Evolutionary conservation across 1,140 invertebrate species (phyloP).

Genomic region (Amphibalanus amphitrite): DNA sequence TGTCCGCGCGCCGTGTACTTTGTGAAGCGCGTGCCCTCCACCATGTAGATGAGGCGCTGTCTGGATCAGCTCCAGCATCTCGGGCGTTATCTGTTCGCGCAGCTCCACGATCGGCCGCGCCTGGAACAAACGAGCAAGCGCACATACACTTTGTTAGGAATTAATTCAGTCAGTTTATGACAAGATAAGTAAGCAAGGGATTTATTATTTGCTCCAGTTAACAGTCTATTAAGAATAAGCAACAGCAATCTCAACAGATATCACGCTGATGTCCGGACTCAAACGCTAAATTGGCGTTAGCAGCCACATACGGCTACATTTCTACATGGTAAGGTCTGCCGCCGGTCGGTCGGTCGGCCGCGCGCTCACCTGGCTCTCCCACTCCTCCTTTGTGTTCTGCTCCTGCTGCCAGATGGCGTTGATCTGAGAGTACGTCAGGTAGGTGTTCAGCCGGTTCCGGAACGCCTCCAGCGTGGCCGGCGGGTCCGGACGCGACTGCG

Average conservation of each 20-base stretch:
- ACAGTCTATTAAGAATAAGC: no score
- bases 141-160: no score
- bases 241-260: no score
- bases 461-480: constrained; percentile 64
- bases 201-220: no score
- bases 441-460: constrained; percentile 46
- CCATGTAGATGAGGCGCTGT: constrained; percentile 73
- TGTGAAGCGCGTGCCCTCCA: constrained; percentile 79
- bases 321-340: no score
- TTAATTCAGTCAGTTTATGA: no score
- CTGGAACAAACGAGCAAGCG: constrained; percentile 20
- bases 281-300: no score
- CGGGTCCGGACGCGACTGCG: constrained; percentile 21
- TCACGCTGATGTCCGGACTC: no score
- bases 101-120: constrained; percentile 73
- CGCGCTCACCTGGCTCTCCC: constrained; percentile 52
- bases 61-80: constrained; percentile 76
- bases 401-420: constrained; percentile 82
- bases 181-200: no score
- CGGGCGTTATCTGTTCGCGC: constrained; percentile 75
- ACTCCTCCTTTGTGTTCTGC: constrained; percentile 68
- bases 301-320: no score
- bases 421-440: constrained; percentile 73
- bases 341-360: no score
- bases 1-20: constrained; percentile 59